Percentiles rank a stretch among this genome's conserved stretches.
phyloP scores from a whole-genome alignment of 2,888 invertebrate genomes.

The Micoletzkya japonica region DNA sequence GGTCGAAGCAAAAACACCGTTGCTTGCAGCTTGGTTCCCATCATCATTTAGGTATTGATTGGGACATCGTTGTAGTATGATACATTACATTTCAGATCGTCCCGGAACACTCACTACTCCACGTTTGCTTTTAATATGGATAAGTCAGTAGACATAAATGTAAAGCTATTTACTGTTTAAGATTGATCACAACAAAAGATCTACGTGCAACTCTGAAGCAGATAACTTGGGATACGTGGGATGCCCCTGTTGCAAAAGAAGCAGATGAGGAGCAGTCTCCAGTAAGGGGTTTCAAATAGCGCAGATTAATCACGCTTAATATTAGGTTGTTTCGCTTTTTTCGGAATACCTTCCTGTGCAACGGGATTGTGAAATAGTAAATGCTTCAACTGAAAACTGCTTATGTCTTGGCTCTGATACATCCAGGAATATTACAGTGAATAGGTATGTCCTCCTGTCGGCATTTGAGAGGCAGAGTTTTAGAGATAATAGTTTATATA shows the following conservation, averaged over 20 bases:
- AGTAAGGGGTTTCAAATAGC: background rate
- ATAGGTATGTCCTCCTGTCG: background rate
- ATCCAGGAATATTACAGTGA: constrained; percentile 9
- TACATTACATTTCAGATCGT: background rate
- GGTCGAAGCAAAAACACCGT: constrained; percentile 12
- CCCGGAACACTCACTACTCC: constrained; percentile 3
- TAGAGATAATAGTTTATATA: constrained; percentile 6
- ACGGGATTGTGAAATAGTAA: background rate
- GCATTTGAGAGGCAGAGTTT: background rate
- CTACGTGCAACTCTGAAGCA: too few species aligned
- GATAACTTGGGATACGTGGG: too few species aligned
- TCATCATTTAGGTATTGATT: constrained; percentile 13
- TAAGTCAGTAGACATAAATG: constrained; percentile 6
- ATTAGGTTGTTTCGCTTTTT: constrained; percentile 12
- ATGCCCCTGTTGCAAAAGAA: background rate
- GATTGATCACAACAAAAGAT: too few species aligned
- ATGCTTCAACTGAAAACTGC: constrained; percentile 9
- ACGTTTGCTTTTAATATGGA: constrained; percentile 20
- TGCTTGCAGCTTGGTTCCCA: constrained; percentile 22
- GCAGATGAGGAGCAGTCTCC: too few species aligned
- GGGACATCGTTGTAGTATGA: background rate
- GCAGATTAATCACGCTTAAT: background rate
- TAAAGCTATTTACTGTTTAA: too few species aligned
- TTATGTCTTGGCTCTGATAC: constrained; percentile 13
- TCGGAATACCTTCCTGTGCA: constrained; percentile 1